Base-by-base conservation (phyloP, 1,140 invertebrate genomes). In the Papilio glaucus region DNA sequence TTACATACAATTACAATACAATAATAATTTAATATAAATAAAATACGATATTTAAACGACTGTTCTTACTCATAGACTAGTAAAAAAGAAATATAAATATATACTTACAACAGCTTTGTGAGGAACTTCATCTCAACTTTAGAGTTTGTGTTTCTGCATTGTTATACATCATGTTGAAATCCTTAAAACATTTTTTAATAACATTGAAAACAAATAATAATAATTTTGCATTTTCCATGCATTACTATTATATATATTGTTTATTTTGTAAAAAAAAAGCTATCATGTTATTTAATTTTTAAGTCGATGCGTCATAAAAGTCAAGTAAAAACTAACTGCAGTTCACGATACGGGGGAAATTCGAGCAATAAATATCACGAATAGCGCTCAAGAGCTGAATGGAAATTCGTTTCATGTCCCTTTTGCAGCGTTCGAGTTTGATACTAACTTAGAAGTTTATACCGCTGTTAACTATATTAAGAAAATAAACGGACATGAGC, bases 361-460 rank as follows among this genome's bases (percentile, higher is more conserved):
- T 49, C 45, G 45, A 49, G 45, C 45, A 49, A 49, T 49, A 49
- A 49, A 49, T 49, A 49, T 49, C 45, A 49, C 45, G 45, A 49
- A 49, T 49, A 49, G 45, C 45, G 45, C 45, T 18, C 45, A 15
- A 49, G 45, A 49, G 18, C 45, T 49, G 45, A 49, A 49, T 49
- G 45, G 45, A 49, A 49, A 49, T 49, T 49, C 45, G 18, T 49
- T 49, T 49, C 45, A 49, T 15, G 18, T 49, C 45, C 45, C 18
- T 49, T 49, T 49, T 21, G 45, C 8, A 49, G 45, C 8, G 45
- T 15, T 49, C 45, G 45, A 49, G 45, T 49, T 49, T 15, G 45
- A 49, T 49, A 49, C 15, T 49, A 49, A 49, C 45, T 57, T 57
- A 57, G 13, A 57, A 57, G 49, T 57, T 57, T 13, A 57, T 57